Evolutionary conservation across 2,113 vertebrate species (phyloP).

Genomic region (Chrysochloris asiatica): DNA sequence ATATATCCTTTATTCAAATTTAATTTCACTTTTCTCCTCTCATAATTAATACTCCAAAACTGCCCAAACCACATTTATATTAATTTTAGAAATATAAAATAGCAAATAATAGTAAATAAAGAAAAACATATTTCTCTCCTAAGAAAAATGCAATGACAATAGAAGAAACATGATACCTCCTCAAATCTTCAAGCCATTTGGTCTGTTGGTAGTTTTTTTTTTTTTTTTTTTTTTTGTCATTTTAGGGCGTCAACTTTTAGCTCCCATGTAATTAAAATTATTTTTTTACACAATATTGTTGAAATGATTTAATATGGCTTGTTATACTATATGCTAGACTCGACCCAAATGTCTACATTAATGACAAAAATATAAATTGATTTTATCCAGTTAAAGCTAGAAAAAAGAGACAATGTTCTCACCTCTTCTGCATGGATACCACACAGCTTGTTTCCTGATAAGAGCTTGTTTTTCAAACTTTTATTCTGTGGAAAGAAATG

Average conservation of each 20-base stretch:
- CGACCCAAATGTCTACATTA: neutral
- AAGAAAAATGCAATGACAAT: neutral
- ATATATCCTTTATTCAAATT: neutral
- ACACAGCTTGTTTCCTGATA: slow-evolving; percentile 96
- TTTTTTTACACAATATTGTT: neutral
- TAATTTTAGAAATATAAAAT: neutral
- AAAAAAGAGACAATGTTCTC: slow-evolving; percentile 70
- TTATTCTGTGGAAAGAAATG: slow-evolving; percentile 90
- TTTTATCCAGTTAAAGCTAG: neutral
- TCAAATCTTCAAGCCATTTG: neutral
- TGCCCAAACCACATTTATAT: neutral
- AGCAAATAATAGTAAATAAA: neutral
- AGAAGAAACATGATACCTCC: neutral
- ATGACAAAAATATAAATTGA: neutral
- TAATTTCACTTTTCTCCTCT: neutral
- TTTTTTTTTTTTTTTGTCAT: too few relatives aligned
- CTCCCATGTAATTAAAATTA: neutral
- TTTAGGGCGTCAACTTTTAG: neutral
- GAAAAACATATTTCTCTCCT: neutral
- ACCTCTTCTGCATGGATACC: slow-evolving; percentile 97
- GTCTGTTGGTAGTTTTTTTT: too few relatives aligned
- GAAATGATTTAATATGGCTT: neutral
- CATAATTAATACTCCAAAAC: neutral
- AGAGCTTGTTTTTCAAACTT: slow-evolving; percentile 97
- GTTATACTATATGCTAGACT: neutral